Evolutionary conservation across 2,888 invertebrate genomes (phyloP).

Genomic region (Meiosimyza platycephala): DNA sequence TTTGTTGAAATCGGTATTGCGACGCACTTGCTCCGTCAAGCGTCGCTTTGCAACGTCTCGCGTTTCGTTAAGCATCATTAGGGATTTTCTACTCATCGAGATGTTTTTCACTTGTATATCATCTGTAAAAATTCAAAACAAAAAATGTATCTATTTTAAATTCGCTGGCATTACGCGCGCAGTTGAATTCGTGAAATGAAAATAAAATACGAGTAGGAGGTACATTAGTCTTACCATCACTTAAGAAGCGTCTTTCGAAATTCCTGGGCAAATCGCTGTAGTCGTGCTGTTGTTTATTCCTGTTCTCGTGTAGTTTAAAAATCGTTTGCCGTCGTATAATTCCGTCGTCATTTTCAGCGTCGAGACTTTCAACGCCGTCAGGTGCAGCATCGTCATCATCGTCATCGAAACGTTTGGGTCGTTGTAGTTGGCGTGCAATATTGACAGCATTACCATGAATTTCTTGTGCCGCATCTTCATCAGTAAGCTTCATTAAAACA

Average conservation of each 20-base stretch:
- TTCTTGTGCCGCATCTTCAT: slow-evolving; percentile 68
- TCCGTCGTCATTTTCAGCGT: slow-evolving; percentile 49
- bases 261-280: slow-evolving; percentile 65
- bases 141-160: not conserved
- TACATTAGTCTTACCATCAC: slow-evolving; percentile 53
- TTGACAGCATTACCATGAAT: slow-evolving; percentile 73
- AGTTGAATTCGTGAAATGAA: not conserved
- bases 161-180: too few species aligned
- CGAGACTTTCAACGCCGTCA: slow-evolving; percentile 35
- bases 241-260: slow-evolving; percentile 61
- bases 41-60: slow-evolving; percentile 57
- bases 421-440: slow-evolving; percentile 71
- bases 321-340: slow-evolving; percentile 60
- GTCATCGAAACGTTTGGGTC: slow-evolving; percentile 64
- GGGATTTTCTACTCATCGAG: slow-evolving; percentile 62
- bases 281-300: slow-evolving; percentile 57
- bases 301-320: slow-evolving; percentile 58
- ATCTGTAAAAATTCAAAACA: slow-evolving; percentile 40
- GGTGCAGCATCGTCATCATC: slow-evolving; percentile 52
- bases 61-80: slow-evolving; percentile 59
- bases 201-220: not conserved
- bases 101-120: slow-evolving; percentile 61
- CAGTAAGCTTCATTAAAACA: slow-evolving; percentile 50
- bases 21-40: slow-evolving; percentile 49
- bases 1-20: slow-evolving; percentile 49